These are phyloP conservation scores for Acanthopleura granulata DNA, from an alignment of 2,888 invertebrate species.

Conservation along the genomic window DNA sequence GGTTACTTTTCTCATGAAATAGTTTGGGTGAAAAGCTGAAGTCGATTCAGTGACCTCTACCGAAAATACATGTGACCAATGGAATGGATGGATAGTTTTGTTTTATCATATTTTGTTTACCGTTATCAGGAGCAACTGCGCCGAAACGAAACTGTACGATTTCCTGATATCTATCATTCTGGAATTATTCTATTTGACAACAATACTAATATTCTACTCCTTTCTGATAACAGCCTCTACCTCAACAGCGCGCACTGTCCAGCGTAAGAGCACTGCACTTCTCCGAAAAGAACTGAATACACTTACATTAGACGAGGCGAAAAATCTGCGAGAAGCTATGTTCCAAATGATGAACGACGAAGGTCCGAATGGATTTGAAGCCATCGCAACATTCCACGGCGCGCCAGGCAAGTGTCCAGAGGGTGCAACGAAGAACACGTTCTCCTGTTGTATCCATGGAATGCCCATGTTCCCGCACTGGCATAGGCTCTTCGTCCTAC, in stretches of 20 bases:
- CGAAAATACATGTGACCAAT: no score
- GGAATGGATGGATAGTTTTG: no score
- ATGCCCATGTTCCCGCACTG: conserved; percentile 40
- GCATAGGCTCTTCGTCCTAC: conserved; percentile 34
- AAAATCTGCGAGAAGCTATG: conserved; percentile 34
- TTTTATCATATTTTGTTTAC: no score
- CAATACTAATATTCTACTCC: no score
- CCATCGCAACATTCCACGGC: conserved; percentile 31
- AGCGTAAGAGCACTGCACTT: background rate
- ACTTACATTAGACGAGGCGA: conserved; percentile 28
- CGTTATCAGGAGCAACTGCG: no score
- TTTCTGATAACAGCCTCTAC: no score
- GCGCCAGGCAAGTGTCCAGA: conserved; percentile 29
- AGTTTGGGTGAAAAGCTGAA: no score
- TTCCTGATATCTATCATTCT: no score
- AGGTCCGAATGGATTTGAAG: conserved; percentile 29
- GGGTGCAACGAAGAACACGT: conserved; percentile 14
- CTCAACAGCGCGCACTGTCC: background rate
- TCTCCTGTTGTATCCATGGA: conserved; percentile 37
- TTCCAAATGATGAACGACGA: conserved; percentile 26
- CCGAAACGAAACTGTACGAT: no score
- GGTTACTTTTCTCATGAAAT: no score
- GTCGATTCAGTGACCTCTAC: no score
- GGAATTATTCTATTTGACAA: no score
- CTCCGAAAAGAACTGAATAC: conserved; percentile 36